Percentiles rank a stretch among this genome's conserved stretches.
phyloP scores from a whole-genome alignment of 2,797 vertebrate species.

The Malurus splendens region DNA sequence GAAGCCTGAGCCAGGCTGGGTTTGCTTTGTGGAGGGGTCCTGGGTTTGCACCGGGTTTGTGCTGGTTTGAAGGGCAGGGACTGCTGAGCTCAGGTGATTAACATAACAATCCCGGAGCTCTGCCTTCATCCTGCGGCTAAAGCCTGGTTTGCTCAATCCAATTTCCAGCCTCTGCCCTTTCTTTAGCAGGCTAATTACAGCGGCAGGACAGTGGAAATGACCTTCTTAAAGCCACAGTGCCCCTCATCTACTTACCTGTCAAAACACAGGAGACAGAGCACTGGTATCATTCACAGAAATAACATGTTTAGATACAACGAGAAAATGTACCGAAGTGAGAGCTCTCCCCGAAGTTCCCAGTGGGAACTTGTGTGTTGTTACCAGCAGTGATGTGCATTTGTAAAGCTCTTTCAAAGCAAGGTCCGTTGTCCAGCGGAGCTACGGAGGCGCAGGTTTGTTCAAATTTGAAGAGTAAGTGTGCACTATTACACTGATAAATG shows the following conservation, averaged over 20 bases:
- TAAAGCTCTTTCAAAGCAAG: not conserved
- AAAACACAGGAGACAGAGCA: not conserved
- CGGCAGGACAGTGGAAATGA: constrained; percentile 54
- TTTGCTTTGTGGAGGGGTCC: not conserved
- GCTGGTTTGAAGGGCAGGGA: constrained; percentile 68
- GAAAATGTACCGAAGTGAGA: not conserved
- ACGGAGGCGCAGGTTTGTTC: not conserved
- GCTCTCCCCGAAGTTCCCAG: not conserved
- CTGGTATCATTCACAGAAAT: not conserved
- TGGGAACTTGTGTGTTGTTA: not conserved
- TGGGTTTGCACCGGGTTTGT: constrained; percentile 34
- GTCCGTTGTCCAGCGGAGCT: not conserved
- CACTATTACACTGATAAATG: not conserved
- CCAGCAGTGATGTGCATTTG: not conserved
- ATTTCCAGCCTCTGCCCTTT: constrained; percentile 75
- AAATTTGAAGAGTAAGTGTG: not conserved
- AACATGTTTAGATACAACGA: not conserved
- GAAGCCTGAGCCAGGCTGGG: not conserved
- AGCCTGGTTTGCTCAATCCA: constrained; percentile 76
- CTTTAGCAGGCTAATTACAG: constrained; percentile 77
- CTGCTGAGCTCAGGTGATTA: constrained; percentile 78
- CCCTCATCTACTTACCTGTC: constrained; percentile 37
- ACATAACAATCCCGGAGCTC: constrained; percentile 75
- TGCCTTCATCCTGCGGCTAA: constrained; percentile 69
- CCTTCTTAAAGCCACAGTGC: constrained; percentile 73